A percentile compares a stretch with the other conserved stretches of the same genome.
Evolutionary conservation across 1,140 invertebrate species (phyloP).

Genomic region (Hylaeus anthracinus): DNA sequence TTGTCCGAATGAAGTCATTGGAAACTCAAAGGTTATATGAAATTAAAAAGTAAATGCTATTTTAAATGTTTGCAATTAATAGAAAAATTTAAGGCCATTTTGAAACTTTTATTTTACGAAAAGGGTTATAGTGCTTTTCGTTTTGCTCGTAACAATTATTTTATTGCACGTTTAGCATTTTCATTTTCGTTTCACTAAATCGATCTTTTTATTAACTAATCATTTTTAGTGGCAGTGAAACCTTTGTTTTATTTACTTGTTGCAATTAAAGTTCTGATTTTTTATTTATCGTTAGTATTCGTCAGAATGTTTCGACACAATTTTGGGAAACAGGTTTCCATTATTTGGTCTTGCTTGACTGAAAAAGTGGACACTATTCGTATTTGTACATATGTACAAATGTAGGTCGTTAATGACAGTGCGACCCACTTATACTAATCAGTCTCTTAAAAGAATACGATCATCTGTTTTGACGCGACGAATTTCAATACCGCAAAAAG

Average conservation of each 20-base stretch:
- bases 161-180: neutral
- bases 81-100: no score
- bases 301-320: neutral
- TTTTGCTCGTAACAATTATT: neutral
- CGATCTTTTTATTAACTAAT: no score
- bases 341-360: neutral
- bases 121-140: no score
- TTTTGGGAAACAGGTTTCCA: neutral
- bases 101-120: no score
- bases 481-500: neutral
- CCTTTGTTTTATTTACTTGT: no score
- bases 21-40: no score
- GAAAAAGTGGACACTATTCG: neutral
- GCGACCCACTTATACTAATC: slow-evolving; percentile 1
- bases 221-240: no score
- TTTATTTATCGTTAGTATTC: neutral
- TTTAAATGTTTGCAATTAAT: no score
- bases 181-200: neutral
- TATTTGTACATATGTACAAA: neutral
- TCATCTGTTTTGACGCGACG: neutral
- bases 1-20: no score
- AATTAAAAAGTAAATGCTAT: no score
- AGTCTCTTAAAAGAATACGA: neutral
- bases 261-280: neutral
- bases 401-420: neutral